phyloP scores from a whole-genome alignment of 2,888 invertebrate species.

The Volucella zonaria region DNA sequence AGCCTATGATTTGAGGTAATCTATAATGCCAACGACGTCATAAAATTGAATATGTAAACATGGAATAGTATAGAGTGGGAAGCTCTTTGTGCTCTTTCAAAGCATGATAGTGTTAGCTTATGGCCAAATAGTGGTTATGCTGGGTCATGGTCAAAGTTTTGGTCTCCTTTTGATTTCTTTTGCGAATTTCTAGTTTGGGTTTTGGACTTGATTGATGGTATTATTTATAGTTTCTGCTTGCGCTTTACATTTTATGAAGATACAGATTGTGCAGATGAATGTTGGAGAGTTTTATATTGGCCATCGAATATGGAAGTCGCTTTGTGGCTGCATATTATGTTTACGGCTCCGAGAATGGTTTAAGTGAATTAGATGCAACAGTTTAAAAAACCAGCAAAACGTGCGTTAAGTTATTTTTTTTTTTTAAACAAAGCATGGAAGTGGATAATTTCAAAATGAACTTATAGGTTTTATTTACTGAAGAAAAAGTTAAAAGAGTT shows the following conservation, averaged over 20 bases:
- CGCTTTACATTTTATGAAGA: not conserved
- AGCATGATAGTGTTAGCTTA: constrained; percentile 12
- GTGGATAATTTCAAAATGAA: too few relatives aligned
- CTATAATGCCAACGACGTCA: constrained; percentile 35
- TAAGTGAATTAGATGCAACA: too few relatives aligned
- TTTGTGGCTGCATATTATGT: too few relatives aligned
- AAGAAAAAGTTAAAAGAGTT: too few relatives aligned
- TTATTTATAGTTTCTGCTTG: not conserved
- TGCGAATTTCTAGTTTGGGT: constrained; percentile 18
- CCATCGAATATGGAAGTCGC: too few relatives aligned
- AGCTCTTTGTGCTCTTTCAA: not conserved
- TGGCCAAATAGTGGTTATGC: constrained; percentile 24
- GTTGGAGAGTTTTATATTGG: too few relatives aligned
- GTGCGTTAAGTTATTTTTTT: too few relatives aligned
- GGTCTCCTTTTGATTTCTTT: not conserved
- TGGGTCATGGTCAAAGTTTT: constrained; percentile 58
- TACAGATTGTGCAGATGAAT: too few relatives aligned
- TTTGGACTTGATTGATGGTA: not conserved
- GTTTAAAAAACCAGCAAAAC: too few relatives aligned
- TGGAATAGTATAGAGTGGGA: constrained; percentile 13
- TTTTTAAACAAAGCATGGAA: too few relatives aligned
- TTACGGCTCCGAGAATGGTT: too few relatives aligned
- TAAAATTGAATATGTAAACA: constrained; percentile 41
- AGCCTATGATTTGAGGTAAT: not conserved
- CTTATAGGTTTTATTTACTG: too few relatives aligned